phyloP scores from a whole-genome alignment of 2,113 vertebrate species.

The Origma solitaria region DNA sequence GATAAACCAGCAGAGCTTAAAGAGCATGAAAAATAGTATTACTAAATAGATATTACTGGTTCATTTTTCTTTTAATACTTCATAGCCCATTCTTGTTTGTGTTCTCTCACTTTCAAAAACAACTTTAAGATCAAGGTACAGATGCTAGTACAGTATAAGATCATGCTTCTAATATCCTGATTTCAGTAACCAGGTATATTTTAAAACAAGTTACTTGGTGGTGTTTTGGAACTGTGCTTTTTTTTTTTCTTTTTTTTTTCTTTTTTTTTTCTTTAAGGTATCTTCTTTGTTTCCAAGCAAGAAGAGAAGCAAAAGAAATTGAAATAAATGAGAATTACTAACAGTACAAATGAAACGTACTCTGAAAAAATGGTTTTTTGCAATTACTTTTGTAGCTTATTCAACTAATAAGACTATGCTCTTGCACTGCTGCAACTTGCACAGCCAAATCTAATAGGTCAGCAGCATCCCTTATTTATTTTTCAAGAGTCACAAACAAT shows the following conservation, averaged over 20 bases:
- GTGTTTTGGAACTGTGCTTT: neutral
- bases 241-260: neutral
- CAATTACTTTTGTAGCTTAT: neutral
- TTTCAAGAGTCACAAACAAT: neutral
- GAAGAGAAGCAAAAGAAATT: neutral
- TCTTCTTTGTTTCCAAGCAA: neutral
- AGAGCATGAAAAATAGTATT: neutral
- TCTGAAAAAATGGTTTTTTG: neutral
- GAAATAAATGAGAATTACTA: neutral
- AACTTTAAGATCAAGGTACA: neutral
- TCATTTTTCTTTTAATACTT: neutral
- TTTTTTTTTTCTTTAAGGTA: neutral
- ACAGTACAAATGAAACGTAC: neutral
- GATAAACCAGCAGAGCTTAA: neutral
- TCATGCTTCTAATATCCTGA: neutral
- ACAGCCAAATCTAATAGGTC: neutral
- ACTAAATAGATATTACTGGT: neutral
- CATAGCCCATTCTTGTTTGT: neutral
- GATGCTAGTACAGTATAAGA: neutral
- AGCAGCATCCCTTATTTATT: neutral
- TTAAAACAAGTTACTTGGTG: neutral
- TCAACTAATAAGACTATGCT: neutral
- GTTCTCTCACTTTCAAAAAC: neutral
- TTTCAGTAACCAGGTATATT: neutral
- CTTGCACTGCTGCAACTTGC: neutral